Evolutionary conservation across 2,113 vertebrate genomes (phyloP), one percentile per base, ranked within the genome.

Genomic region (Theristicus caerulescens): DNA sequence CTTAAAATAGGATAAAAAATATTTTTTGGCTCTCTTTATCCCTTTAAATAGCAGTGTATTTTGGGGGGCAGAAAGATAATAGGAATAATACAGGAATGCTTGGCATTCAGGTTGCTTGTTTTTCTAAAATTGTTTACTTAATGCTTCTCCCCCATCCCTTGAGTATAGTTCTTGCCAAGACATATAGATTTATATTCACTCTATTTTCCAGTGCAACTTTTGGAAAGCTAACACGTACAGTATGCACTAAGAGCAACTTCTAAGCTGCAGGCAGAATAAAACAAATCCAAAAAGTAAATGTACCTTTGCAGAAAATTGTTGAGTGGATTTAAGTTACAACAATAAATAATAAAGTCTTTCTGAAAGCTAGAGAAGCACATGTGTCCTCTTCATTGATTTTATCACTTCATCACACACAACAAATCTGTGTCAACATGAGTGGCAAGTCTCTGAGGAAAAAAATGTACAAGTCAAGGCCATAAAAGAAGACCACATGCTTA

Each of bases 361-460:
- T 96, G 80, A 93, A 97, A 96, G 88, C 80, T 93, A 52, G 92
- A 96, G 89, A 94, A 88, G 90, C 95, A 96, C 84, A 71, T 49
- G 54, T 95, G 79, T 95, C 74, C 88, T 96, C 94, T 94, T 93
- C 88, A 98, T 96, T 98, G 98, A 98, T 98, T 98, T 97, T 97
- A 96, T 98, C 97, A 97, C 96, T 98, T 97, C 95, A 96, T 97
- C 96, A 98, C 79, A 65, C 95, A 97, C 94, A 96, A 96, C 95
- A 98, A 98, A 97, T 98, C 96, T 97, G 89, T 98, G 97, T 98
- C 96, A 98, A 98, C 96, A 97, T 83, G 91, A 98, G 96, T 97
- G 96, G 96, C 94, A 97, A 98, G 94, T 97, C 97, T 98, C 97
- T 77, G 79, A 98, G 92, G 97, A 80, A 97, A 96, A 96, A 93